Base-by-base conservation (phyloP, 1,140 invertebrate genomes). In the Ditylenchus dipsaci region DNA sequence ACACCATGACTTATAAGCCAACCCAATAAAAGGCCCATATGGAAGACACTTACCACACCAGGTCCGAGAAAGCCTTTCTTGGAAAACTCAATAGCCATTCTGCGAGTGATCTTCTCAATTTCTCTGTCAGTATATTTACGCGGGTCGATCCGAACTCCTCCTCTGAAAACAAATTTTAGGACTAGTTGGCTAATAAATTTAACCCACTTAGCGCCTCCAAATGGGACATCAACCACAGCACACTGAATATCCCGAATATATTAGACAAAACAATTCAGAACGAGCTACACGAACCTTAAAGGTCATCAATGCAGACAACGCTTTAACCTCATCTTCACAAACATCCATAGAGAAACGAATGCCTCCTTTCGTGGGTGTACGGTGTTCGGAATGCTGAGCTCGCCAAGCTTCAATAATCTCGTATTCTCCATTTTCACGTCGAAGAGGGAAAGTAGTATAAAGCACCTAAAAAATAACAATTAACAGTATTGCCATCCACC, bases 61-160 rank as follows among this genome's bases (percentile, higher is more conserved):
- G 79, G 79, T 90, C 92, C 94, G 85, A 98, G 95, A 84, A 98
- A 98, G 75, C 94, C 93, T 83, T 98, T 98, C 87, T 98, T 98
- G 63, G 94, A 92, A 76, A 98, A 87, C 83, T 98, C 95, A 49
- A 98, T 88, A 15, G 95, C 91, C 84, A 98, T 95, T 68, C 95
- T 88, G 67, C 95, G 88, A 0, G 95, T 98, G 81, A 99, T 98
- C 86, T 95, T 96, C 85, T 98, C 95, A 67, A 98, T 86, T 84
- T 69, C 67, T 29, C 68, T 68, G 82, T 95, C 93, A 30, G 91
- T 93, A 84, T 96, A 98, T 63, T 89, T 88, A 81, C 90, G 91
- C 13, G 95, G 95, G 84, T 98, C 91, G 82, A 98, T 97, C 85
- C 93, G 95, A 38, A 69, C 90, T 15, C 95, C 95, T 49, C 95